phyloP scores from a whole-genome alignment of 2,888 invertebrate genomes.

The Microctonus aethiopoides region DNA sequence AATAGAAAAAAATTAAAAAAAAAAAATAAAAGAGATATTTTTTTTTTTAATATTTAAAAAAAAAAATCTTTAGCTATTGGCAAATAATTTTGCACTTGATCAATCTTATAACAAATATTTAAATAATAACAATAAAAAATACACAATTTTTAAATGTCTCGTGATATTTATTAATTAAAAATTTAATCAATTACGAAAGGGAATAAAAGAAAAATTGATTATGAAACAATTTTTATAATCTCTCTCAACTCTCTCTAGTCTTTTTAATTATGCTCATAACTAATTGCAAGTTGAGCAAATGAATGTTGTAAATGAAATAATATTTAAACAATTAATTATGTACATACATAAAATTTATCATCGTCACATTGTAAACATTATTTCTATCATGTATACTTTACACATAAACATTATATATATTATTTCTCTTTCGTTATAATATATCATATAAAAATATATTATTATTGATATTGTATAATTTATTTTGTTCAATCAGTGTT shows the following conservation, averaged over 20 bases:
- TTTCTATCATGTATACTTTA: not conserved
- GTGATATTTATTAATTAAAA: not conserved
- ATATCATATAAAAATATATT: too few relatives aligned
- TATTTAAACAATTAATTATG: conserved; percentile 12
- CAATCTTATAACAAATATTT: not conserved
- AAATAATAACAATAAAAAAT: not conserved
- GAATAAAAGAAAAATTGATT: not conserved
- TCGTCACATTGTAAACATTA: too few relatives aligned
- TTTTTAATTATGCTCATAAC: not conserved
- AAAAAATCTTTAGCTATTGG: too few relatives aligned
- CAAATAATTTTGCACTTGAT: not conserved
- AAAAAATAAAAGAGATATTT: too few relatives aligned
- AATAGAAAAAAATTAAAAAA: too few relatives aligned
- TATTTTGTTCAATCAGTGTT: not conserved
- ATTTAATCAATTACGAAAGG: not conserved
- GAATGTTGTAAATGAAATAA: conserved; percentile 11
- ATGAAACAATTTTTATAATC: not conserved
- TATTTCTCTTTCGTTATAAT: not conserved
- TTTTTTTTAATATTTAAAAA: too few relatives aligned
- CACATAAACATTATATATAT: not conserved
- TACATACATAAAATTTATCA: not conserved
- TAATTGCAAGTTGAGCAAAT: too few relatives aligned
- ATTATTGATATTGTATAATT: too few relatives aligned
- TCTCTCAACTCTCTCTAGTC: not conserved
- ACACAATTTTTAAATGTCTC: not conserved